Evolutionary conservation across 1,140 invertebrate genomes (phyloP).

Genomic region (Propsilocerus akamusi): DNA sequence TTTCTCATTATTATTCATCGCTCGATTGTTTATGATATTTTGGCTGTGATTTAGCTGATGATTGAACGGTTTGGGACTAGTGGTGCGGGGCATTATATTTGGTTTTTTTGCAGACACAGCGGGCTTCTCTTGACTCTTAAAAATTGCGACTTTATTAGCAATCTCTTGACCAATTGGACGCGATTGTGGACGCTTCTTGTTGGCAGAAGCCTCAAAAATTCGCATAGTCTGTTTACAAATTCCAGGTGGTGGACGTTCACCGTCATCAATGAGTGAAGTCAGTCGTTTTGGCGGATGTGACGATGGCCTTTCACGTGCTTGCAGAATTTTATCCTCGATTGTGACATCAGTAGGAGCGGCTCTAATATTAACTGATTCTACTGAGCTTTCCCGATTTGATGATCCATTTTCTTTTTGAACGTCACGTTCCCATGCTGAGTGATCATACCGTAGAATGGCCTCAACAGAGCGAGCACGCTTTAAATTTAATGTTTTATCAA

Average conservation of each 20-base stretch:
- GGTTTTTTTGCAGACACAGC: conserved; percentile 23
- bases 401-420: background rate
- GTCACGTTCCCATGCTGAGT: conserved; percentile 14
- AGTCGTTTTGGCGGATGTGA: conserved; percentile 36
- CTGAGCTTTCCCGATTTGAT: background rate
- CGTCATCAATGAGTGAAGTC: conserved; percentile 49
- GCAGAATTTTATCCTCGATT: conserved; percentile 22
- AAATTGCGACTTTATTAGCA: conserved; percentile 41
- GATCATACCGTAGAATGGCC: conserved; percentile 44
- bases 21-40: conserved; percentile 4
- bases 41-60: conserved; percentile 12
- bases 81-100: conserved; percentile 4
- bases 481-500: conserved; percentile 18
- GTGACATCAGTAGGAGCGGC: conserved; percentile 11
- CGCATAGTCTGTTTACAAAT: conserved; percentile 65
- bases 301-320: conserved; percentile 19
- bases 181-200: conserved; percentile 22
- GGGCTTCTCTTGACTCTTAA: conserved; percentile 31
- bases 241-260: conserved; percentile 66
- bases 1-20: conserved; percentile 1
- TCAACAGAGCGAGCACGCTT: conserved; percentile 74
- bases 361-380: conserved; percentile 11
- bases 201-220: conserved; percentile 59
- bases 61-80: conserved; percentile 11
- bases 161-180: conserved; percentile 31